Percentiles rank a stretch among this genome's conserved stretches.
Conservation (phyloP, 2,113 vertebrate genomes). For the Neolamprologus longior region DNA sequence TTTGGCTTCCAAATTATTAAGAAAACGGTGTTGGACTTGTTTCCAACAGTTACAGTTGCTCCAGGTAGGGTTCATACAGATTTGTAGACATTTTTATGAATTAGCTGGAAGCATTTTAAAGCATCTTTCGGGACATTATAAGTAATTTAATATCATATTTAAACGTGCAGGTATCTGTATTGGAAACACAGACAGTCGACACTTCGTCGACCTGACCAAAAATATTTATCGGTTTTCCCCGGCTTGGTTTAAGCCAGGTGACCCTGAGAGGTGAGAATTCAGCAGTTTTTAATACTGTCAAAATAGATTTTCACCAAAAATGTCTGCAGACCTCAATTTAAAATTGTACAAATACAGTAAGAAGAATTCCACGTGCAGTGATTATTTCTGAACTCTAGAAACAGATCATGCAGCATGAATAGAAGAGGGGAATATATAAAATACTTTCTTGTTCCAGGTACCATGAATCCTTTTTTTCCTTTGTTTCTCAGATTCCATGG, state of each 20-base stretch:
- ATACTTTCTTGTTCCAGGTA: too few relatives aligned
- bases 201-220: constrained; percentile 76
- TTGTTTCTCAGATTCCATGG: constrained; percentile 78
- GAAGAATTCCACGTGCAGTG: neutral
- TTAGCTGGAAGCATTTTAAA: neutral
- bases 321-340: neutral
- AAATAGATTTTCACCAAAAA: neutral
- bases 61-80: constrained; percentile 72
- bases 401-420: neutral
- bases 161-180: constrained; percentile 76
- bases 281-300: neutral
- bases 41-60: constrained; percentile 78
- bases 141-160: neutral
- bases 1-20: constrained; percentile 74
- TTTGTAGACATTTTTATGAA: neutral
- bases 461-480: neutral
- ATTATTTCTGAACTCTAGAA: neutral
- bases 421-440: neutral
- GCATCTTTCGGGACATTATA: fast-evolving
- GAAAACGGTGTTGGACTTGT: constrained; percentile 79
- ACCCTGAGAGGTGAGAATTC: constrained; percentile 70
- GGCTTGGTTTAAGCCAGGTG: constrained; percentile 66
- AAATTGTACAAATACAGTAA: neutral
- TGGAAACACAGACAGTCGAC: constrained; percentile 88
- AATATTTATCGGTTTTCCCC: constrained; percentile 85